These are phyloP conservation scores for Cetoscarus ocellatus DNA, from an alignment of 2,797 vertebrate species.

Conservation along the genomic window DNA sequence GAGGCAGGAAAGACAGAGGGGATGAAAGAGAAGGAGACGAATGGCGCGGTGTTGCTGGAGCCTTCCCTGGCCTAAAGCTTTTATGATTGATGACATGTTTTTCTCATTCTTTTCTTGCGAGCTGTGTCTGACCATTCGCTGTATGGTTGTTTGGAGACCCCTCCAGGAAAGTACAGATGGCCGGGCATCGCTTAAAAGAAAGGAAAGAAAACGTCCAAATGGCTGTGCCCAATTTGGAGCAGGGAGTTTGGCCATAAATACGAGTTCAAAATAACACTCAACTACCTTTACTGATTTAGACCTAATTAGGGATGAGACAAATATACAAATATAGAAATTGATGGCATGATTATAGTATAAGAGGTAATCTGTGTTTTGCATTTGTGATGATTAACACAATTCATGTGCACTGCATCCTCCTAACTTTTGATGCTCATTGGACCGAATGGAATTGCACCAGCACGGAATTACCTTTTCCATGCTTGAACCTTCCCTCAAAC, in stretches of 20 bases:
- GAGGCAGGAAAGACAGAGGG: conserved; percentile 11
- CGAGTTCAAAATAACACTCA: neutral
- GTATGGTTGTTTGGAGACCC: conserved; percentile 35
- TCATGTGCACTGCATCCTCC: too few species aligned
- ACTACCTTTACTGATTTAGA: neutral
- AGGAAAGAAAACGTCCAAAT: neutral
- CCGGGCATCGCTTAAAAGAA: conserved; percentile 3
- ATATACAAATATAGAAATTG: too few species aligned
- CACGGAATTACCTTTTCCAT: too few species aligned
- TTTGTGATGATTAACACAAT: too few species aligned
- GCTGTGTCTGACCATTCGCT: conserved; percentile 38
- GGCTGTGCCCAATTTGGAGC: neutral
- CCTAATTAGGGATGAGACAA: too few species aligned
- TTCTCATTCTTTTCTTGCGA: conserved; percentile 36
- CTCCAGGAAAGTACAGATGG: conserved; percentile 27
- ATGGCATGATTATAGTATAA: too few species aligned
- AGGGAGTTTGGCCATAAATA: neutral
- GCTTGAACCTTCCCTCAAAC: too few species aligned
- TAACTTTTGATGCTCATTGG: too few species aligned
- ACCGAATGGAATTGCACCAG: too few species aligned
- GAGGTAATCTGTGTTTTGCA: too few species aligned
- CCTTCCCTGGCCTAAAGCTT: conserved; percentile 53
- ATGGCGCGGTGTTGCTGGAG: conserved; percentile 37
- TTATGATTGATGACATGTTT: conserved; percentile 66
- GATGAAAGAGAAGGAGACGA: conserved; percentile 58